These are phyloP conservation scores for Melinaea menophilus DNA, from an alignment of 2,888 invertebrate genomes.

Conservation along the genomic window DNA sequence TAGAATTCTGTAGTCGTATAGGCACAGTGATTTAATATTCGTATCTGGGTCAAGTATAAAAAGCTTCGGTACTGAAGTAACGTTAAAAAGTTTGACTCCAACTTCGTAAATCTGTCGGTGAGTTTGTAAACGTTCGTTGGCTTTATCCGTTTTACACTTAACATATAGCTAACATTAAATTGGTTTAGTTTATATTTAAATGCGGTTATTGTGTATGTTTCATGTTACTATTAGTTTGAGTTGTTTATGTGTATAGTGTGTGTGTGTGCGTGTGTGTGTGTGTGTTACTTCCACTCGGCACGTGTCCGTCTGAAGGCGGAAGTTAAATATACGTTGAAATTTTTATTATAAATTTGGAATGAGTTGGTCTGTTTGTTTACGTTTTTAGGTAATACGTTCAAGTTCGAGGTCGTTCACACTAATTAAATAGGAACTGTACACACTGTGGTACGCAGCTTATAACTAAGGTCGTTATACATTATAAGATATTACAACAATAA, in stretches of 20 bases:
- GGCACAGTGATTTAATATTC: conserved; percentile 17
- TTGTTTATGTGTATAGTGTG: conserved; percentile 41
- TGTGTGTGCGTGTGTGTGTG: conserved; percentile 46
- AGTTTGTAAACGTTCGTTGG: conserved; percentile 22
- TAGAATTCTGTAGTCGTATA: background rate
- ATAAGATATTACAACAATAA: conserved; percentile 11
- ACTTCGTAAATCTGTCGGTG: conserved; percentile 24
- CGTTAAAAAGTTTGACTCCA: conserved; percentile 30
- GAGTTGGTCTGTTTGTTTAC: conserved; percentile 57
- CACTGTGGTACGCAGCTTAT: too few species aligned
- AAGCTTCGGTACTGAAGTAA: conserved; percentile 27
- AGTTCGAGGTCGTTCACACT: conserved; percentile 67
- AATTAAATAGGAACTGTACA: background rate
- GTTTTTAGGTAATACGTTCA: conserved; percentile 53
- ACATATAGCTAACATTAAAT: conserved; percentile 23
- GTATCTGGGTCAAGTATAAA: conserved; percentile 31
- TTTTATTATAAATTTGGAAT: conserved; percentile 54
- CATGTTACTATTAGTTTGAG: conserved; percentile 29
- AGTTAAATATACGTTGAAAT: conserved; percentile 58
- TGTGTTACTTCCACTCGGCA: conserved; percentile 55
- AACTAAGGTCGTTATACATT: too few species aligned
- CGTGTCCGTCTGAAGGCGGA: conserved; percentile 56
- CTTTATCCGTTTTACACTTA: conserved; percentile 11
- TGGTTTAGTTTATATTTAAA: conserved; percentile 28
- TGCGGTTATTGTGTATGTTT: conserved; percentile 26